Evolutionary conservation across 2,888 invertebrate species (phyloP).

Genomic region (Stenoptilia bipunctidactyla): DNA sequence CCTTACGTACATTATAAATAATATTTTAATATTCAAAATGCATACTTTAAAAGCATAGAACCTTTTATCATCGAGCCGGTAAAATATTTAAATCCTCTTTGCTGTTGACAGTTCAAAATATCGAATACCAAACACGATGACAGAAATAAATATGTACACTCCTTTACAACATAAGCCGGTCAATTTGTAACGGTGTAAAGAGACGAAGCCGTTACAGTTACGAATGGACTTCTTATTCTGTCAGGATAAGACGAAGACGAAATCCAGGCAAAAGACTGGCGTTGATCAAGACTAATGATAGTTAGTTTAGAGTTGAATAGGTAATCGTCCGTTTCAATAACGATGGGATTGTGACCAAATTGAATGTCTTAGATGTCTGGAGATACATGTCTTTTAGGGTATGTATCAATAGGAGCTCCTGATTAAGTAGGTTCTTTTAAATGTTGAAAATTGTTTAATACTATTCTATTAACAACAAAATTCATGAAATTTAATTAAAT

Average conservation of each 20-base stretch:
- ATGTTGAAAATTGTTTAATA: too few species aligned
- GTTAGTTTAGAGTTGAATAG: slow-evolving; percentile 3
- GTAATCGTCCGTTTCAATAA: neutral
- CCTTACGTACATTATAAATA: too few species aligned
- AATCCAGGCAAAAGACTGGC: slow-evolving; percentile 34
- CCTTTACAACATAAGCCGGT: slow-evolving; percentile 15
- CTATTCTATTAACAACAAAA: too few species aligned
- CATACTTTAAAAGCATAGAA: too few species aligned
- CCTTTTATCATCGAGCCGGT: neutral
- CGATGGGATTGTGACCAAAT: too few species aligned
- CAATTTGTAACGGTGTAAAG: neutral
- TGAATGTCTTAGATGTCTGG: too few species aligned
- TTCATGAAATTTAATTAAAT: too few species aligned
- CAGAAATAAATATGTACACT: slow-evolving; percentile 29
- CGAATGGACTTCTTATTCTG: slow-evolving; percentile 26
- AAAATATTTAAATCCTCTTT: slow-evolving; percentile 2
- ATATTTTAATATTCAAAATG: too few species aligned
- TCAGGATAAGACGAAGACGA: slow-evolving; percentile 18
- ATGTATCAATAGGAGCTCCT: too few species aligned
- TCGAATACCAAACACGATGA: slow-evolving; percentile 22
- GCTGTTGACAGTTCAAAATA: slow-evolving; percentile 14
- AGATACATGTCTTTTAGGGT: too few species aligned
- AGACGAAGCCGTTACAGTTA: slow-evolving; percentile 16
- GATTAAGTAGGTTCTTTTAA: too few species aligned
- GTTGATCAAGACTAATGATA: slow-evolving; percentile 38